Percentiles rank a stretch among this genome's conserved stretches.
Conservation (phyloP, 1,140 invertebrate genomes). For the Lordiphosa collinella region DNA sequence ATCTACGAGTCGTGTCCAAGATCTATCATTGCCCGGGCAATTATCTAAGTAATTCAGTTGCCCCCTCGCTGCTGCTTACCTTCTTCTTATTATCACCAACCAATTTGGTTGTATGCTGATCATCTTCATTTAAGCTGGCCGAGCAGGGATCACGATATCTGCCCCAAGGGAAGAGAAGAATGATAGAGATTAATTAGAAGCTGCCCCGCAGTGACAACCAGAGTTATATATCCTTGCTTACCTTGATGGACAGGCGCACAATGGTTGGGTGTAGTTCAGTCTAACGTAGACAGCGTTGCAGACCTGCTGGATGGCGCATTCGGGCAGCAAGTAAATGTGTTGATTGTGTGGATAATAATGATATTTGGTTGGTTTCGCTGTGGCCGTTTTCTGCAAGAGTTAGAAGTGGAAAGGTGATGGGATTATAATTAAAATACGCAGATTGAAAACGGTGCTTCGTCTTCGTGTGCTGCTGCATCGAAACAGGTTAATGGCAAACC, state of each 20-base stretch:
- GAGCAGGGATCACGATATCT: conserved; percentile 93
- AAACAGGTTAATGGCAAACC: conserved; percentile 65
- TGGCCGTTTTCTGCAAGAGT: conserved; percentile 86
- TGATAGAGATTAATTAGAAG: conserved; percentile 34
- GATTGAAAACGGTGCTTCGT: conserved; percentile 40
- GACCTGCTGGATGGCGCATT: conserved; percentile 95
- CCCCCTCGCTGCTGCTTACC: conserved; percentile 80
- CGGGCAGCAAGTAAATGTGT: conserved; percentile 93
- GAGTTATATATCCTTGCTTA: conserved; percentile 29
- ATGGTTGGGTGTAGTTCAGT: conserved; percentile 93
- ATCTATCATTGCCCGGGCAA: conserved; percentile 19
- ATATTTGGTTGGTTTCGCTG: conserved; percentile 93
- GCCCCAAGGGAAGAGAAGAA: conserved; percentile 19
- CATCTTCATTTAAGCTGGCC: conserved; percentile 91
- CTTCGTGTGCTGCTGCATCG: conserved; percentile 1
- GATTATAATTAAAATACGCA: conserved; percentile 26
- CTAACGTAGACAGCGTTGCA: conserved; percentile 96
- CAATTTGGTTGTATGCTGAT: conserved; percentile 94
- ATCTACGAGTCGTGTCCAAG: conserved; percentile 14
- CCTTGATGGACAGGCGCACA: conserved; percentile 92
- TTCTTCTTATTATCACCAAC: conserved; percentile 89
- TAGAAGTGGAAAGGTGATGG: background rate
- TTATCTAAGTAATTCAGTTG: conserved; percentile 29
- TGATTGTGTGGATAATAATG: conserved; percentile 97
- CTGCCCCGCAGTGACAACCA: conserved; percentile 30